These are phyloP conservation scores for Ahaetulla prasina DNA, from an alignment of 2,113 vertebrate genomes.

Conservation along the genomic window DNA sequence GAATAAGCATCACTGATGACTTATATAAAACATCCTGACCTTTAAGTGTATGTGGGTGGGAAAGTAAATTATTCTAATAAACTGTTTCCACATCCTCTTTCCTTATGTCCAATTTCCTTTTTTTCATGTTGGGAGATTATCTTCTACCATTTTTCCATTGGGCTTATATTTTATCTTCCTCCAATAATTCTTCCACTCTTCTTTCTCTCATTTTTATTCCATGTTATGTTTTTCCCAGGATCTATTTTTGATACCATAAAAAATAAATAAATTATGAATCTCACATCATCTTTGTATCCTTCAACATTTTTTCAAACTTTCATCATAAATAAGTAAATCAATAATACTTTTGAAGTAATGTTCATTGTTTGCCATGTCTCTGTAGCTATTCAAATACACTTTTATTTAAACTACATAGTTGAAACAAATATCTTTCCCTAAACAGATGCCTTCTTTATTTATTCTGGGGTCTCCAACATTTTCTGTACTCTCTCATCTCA, in stretches of 20 bases:
- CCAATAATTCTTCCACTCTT: neutral
- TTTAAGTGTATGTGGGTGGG: too few species aligned
- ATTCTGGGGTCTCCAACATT: neutral
- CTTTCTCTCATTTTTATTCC: neutral
- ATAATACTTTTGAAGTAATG: too few species aligned
- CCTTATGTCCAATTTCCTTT: too few species aligned
- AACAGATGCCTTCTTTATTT: neutral
- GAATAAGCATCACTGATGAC: too few species aligned
- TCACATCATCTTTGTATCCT: neutral
- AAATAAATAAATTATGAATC: neutral
- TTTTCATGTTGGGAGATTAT: too few species aligned
- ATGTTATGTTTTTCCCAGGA: neutral
- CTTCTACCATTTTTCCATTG: neutral
- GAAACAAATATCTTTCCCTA: neutral
- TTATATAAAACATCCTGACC: too few species aligned
- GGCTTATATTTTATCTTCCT: neutral
- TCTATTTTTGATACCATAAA: neutral
- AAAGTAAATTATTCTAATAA: too few species aligned
- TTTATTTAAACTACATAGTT: neutral
- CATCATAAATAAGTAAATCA: neutral
- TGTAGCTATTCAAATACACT: neutral
- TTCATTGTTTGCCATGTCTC: neutral
- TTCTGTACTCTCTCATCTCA: neutral
- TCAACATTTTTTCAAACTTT: neutral
- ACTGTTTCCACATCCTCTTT: too few species aligned